A percentile compares a stretch with the other conserved stretches of the same genome.
Evolutionary conservation across 2,797 vertebrate species (phyloP).

Genomic region (Anisognathus igniventris): DNA sequence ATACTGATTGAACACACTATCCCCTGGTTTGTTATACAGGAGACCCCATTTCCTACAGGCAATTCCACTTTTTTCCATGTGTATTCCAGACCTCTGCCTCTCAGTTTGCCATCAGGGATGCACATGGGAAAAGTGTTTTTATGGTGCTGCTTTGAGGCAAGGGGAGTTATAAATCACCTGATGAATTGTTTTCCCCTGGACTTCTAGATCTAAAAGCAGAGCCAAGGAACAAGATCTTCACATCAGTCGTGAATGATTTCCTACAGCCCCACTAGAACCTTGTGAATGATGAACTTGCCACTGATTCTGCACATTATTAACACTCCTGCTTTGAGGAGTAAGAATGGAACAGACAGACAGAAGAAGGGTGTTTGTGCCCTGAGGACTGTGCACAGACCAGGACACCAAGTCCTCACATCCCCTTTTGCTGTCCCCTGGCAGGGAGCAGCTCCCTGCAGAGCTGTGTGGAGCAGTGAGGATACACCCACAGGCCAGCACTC

Average conservation of each 20-base stretch:
- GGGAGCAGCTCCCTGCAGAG: background rate
- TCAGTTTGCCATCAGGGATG: background rate
- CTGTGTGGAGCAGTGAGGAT: background rate
- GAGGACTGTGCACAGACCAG: too few relatives aligned
- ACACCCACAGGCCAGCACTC: fast-evolving
- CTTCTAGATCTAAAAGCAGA: background rate
- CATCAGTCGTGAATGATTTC: background rate
- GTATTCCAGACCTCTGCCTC: background rate
- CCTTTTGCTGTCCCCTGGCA: background rate
- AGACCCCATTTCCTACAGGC: background rate
- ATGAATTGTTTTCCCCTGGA: background rate
- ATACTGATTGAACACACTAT: background rate
- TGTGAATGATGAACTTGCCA: background rate
- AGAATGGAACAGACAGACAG: background rate
- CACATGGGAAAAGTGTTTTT: background rate
- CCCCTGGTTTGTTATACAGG: background rate
- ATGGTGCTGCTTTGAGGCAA: fast-evolving
- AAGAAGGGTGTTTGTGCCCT: background rate
- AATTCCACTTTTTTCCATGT: background rate
- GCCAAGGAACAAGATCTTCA: background rate
- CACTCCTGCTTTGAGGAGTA: background rate
- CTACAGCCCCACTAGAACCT: background rate
- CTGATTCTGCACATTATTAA: background rate
- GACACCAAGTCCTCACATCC: fast-evolving
- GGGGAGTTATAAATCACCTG: background rate